These are phyloP conservation scores for Tachina fera DNA, from an alignment of 2,888 invertebrate species.

Conservation along the genomic window DNA sequence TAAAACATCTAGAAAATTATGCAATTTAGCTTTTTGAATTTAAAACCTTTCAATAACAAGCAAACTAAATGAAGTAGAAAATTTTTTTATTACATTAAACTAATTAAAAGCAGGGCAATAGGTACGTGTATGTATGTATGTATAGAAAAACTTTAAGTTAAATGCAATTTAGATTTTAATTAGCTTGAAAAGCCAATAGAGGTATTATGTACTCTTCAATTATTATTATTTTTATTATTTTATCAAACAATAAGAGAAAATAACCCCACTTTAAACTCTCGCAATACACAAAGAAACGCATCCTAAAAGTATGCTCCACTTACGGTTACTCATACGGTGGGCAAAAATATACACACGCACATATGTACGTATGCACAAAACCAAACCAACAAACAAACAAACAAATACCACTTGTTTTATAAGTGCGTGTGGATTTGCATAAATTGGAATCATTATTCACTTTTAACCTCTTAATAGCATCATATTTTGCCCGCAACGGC, in stretches of 20 bases:
- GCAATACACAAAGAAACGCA: background rate
- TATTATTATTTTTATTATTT: background rate
- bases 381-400: slow-evolving; percentile 7
- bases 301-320: slow-evolving; percentile 62
- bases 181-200: slow-evolving; percentile 21
- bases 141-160: background rate
- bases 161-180: slow-evolving; percentile 20
- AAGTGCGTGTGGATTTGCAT: slow-evolving; percentile 43
- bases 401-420: slow-evolving; percentile 47
- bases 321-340: slow-evolving; percentile 46
- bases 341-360: background rate
- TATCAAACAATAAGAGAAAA: slow-evolving; percentile 24
- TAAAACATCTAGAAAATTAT: too few species aligned
- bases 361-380: too few species aligned
- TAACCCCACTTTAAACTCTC: background rate
- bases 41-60: background rate
- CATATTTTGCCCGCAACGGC: slow-evolving; percentile 25
- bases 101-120: slow-evolving; percentile 41
- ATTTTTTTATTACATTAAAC: background rate
- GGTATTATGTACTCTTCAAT: background rate
- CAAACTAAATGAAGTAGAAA: background rate
- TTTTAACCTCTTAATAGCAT: slow-evolving; percentile 64
- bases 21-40: background rate
- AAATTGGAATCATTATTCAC: slow-evolving; percentile 55
- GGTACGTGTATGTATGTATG: background rate